Base-by-base conservation (phyloP, 2,113 vertebrate species). In the Murina feae region DNA sequence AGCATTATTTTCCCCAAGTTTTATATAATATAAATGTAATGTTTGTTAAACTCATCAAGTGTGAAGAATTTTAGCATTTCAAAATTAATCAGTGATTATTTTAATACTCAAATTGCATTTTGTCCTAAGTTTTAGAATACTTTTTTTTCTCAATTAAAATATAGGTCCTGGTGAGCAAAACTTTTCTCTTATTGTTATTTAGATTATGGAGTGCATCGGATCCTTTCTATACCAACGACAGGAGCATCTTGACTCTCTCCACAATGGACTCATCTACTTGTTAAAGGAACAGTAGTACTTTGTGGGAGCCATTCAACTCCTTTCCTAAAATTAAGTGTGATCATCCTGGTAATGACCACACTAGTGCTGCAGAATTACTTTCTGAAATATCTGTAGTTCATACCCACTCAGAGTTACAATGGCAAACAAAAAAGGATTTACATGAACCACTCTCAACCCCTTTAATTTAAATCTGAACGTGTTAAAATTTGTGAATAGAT, bases 161-260 rank as follows among this genome's bases (percentile, higher is more conserved):
- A 0, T 76, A 86, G 92, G 58, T 98, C 93, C 96, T 96, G 95
- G 97, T 98, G 97, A 98, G 98, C 98, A 98, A 98, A 98, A 98
- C 95, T 98, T 98, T 72, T 98, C 90, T 99, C 98, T 99, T 98
- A 97, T 99, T 99, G 97, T 98, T 99, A 89, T 99, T 98, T 99
- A 99, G 99, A 99, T 99, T 98, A 79, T 99, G 99, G 99, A 99
- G 98, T 97, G 98, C 99, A 97, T 97, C 98, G 81, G 99, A 99
- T 95, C 99, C 98, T 97, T 98, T 98, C 98, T 99, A 97, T 99
- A 98, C 99, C 98, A 99, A 98, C 97, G 99, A 99, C 98, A 99
- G 99, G 97, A 99, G 99, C 98, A 98, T 99, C 99, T 93, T 99
- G 99, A 99, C 99, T 81, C 99, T 99, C 98, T 99, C 99, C 79